Base-by-base conservation (phyloP, 2,797 vertebrate species). In the Aeoliscus strigatus region DNA sequence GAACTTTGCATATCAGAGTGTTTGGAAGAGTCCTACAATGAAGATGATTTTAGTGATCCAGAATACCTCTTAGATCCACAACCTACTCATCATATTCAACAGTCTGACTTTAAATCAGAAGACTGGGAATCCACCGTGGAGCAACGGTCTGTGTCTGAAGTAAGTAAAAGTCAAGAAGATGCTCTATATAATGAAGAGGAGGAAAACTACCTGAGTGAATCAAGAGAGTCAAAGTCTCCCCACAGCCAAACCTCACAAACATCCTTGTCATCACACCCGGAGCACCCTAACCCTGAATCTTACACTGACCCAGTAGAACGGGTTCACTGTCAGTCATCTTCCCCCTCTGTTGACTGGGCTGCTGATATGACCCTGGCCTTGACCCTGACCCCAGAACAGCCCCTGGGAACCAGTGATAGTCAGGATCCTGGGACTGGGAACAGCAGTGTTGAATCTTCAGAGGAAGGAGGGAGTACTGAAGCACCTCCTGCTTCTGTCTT, bases 401-500 rank as follows among this genome's bases (percentile, higher is more conserved):
- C 46, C 41, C 51, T 3, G 29, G 55, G 55, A 52, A 69, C 55
- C 59, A 66, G 58, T 42, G 41, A 65, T 61, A 77, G 75, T 47
- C 66, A 56, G 38, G 21, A 38, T 27, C 18, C 14, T 47, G 47
- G 46, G 56, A 76, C 58, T 55, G 57, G 55, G 49, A 76, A 60
- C 83, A 89, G 89, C 88, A 88, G 87, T 84, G 88, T 86, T 86
- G 85, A 83, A 80, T 90, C 90, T 88, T 88, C 79, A 83, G 86
- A 75, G 76, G 91, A 93, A 94, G 92, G 92, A 92, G 84, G 83
- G 86, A 79, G 69, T 44, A 69, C 58, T 46, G 70, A 81, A 73
- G 75, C 89, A 86, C 91, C 90, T 92, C 93, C 90, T 91, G 91
- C 90, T 90, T 82, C 89, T 72, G 86, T 90, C 81, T 91, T 90